Conservation (phyloP, 2,113 vertebrate species). For the Cebus imitator region DNA sequence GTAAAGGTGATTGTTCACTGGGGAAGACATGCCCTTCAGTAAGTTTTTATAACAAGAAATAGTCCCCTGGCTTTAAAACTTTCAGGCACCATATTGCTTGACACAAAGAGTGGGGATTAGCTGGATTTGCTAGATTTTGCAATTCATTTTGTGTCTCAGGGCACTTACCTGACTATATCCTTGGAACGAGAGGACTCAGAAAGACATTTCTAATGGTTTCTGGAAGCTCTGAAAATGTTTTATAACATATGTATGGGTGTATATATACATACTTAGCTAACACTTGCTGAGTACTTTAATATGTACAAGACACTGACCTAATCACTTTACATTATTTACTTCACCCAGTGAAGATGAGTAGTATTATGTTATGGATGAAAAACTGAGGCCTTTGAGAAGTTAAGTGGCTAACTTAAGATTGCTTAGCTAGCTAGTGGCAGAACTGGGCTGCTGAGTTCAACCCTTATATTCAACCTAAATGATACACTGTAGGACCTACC, state of each 20-base stretch:
- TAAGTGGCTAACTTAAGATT: background rate
- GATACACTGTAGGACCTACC: background rate
- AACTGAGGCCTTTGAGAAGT: background rate
- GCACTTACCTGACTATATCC: background rate
- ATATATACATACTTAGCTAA: background rate
- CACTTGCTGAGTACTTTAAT: background rate
- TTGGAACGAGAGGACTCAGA: background rate
- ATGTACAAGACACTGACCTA: background rate
- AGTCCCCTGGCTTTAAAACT: background rate
- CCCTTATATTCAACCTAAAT: background rate
- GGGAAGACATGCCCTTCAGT: background rate
- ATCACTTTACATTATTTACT: background rate
- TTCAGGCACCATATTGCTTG: background rate
- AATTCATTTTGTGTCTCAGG: background rate
- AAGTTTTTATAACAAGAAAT: conserved; percentile 1
- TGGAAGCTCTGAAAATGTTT: background rate
- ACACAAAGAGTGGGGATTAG: background rate
- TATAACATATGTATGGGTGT: background rate
- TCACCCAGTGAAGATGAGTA: background rate
- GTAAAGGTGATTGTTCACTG: background rate
- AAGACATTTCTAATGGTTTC: background rate
- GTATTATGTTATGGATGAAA: background rate
- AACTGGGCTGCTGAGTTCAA: background rate
- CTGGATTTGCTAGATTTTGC: background rate
- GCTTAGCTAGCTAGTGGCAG: background rate